These are phyloP conservation scores for Prostheceraeus crozeri DNA, from an alignment of 2,888 invertebrate genomes.

Conservation along the genomic window DNA sequence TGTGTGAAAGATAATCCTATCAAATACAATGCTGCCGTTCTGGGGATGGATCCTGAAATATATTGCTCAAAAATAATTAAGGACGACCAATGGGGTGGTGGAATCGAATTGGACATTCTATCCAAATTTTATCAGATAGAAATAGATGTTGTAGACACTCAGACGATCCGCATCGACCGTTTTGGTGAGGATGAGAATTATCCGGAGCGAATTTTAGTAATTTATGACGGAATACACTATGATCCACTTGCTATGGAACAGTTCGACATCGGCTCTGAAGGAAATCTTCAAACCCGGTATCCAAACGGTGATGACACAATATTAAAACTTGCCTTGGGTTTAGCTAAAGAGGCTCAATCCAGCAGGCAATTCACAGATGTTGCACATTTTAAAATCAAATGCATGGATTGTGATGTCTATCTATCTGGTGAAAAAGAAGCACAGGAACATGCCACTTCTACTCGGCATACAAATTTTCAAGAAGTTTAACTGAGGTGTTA, in stretches of 20 bases:
- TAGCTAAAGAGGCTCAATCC: constrained; percentile 78
- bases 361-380: constrained; percentile 83
- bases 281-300: constrained; percentile 24
- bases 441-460: constrained; percentile 73
- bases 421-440: constrained; percentile 75
- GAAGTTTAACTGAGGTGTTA: too few relatives aligned
- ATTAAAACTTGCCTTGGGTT: constrained; percentile 70
- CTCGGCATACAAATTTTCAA: constrained; percentile 65
- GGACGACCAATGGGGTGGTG: constrained; percentile 74
- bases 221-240: constrained; percentile 92
- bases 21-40: constrained; percentile 74
- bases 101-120: constrained; percentile 79
- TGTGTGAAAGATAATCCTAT: constrained; percentile 70
- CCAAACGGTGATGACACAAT: constrained; percentile 64
- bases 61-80: constrained; percentile 59
- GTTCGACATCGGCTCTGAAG: constrained; percentile 43
- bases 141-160: constrained; percentile 84
- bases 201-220: constrained; percentile 71
- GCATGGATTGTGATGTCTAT: constrained; percentile 69
- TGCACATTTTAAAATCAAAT: constrained; percentile 74
- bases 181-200: constrained; percentile 84
- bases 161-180: constrained; percentile 74
- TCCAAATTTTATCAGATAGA: constrained; percentile 78
- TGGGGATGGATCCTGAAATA: constrained; percentile 62
- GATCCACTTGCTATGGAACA: constrained; percentile 83